Base-by-base conservation (phyloP, 2,888 invertebrate genomes). In the Syritta pipiens region DNA sequence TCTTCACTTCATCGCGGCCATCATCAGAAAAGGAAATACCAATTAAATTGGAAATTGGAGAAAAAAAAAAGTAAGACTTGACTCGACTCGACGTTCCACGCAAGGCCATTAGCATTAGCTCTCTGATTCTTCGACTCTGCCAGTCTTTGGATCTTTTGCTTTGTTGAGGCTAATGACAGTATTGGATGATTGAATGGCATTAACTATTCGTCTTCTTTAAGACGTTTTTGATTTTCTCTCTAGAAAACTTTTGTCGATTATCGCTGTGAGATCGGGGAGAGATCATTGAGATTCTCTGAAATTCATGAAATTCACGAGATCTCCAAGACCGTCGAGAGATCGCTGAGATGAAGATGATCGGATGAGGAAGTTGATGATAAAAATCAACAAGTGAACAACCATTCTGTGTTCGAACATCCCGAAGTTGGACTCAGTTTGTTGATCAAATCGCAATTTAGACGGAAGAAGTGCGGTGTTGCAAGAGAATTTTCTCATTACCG, bases 131-230 rank as follows among this genome's bases (percentile, higher is more conserved):
- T 53, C 19, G 20, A 37, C 35, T 46, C 12, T 4, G 28, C 9
- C 37, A 37, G 37, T 9, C 14, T 35, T 14, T 9, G 24, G 51
- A n/a, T n/a, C n/a, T n/a, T n/a, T n/a, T n/a, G 42, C 57, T 46
- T 19, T 26, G 22, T 42, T 55, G 28, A 6, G 42, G 12, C 44
- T 79, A 79, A 79, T 74, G 79, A 67, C 67, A 62, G 67, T 74
- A 74, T 79, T 67, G 79, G 62, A 67, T 79, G 79, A 79, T 79
- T 67, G 60, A 74, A 74, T 62, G 67, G 42, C 53, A 79, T 79
- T 79, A 79, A 72, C 12, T 37, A 17, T 17, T 37, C 17, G 14
- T 67, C 40, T 26, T 32, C 53, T 59, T 60, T 46, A 67, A 48
- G 14, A 40, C n/a, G 5, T 14, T 46, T 57, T 44, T 59, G 49